Evolutionary conservation across 2,797 vertebrate species (phyloP), one percentile per base, ranked within the genome.

Genomic region (Tenualosa ilisha): DNA sequence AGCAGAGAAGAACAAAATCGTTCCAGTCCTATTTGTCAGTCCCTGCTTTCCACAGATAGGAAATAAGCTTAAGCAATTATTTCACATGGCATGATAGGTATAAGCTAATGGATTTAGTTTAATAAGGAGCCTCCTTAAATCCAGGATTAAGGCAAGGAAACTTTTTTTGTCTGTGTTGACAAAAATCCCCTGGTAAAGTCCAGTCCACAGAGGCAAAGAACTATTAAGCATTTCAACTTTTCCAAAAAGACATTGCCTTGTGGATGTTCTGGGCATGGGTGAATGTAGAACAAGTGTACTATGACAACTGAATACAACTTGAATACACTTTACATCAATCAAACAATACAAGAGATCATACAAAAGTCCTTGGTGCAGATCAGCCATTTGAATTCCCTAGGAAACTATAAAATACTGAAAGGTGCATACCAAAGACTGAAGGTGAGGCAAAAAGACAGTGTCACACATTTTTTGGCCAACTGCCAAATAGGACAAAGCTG

Each of bases 51-150:
- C 84, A 54, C 65, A 81, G 83, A 86, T 84, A 81, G 85, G n/a
- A 84, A 84, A 89, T 83, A 86, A 61, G 53, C 85, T 79, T 68
- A 87, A 86, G 83, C 61, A 53, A 83, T 86, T 86, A 59, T 63
- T 68, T 49, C 26, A 81, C 82, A 82, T 79, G 75, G 31, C 46
- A 82, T 59, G 82, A 86, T 85, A 83, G 83, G 86, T 89, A 82
- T 86, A 82, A 85, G 82, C 75, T 87, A 87, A 86, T 82, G 84
- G 83, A 85, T 87, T 86, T 86, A 79, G 81, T 65, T 86, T 86
- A 82, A 75, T 86, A 87, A 86, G 85, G 65, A n/a, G 86, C n/a
- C 53, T 81, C 15, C n/a, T 46, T 68, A 85, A 87, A 89, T 86
- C 88, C 85, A 31, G 59, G 81, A 89, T 87, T 83, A 87, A 83